Evolutionary conservation across 1,140 invertebrate species (phyloP).

Genomic region (Caenorhabditis brenneri): DNA sequence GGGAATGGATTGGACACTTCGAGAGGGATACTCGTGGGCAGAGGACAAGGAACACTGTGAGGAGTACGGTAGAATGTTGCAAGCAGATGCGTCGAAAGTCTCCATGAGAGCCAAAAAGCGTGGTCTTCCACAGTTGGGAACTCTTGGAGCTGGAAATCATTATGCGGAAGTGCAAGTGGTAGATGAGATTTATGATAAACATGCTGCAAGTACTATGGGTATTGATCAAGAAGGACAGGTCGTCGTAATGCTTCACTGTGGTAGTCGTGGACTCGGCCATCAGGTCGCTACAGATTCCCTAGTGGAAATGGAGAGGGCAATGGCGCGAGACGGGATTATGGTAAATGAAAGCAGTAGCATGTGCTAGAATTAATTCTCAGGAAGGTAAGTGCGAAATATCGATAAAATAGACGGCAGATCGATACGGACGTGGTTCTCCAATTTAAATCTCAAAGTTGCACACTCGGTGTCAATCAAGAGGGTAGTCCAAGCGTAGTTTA

Average conservation of each 20-base stretch:
- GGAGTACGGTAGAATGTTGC: slow-evolving; percentile 98
- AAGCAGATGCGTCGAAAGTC: slow-evolving; percentile 96
- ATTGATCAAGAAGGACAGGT: slow-evolving; percentile 81
- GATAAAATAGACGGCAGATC: too few relatives aligned
- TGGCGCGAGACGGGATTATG: slow-evolving; percentile 97
- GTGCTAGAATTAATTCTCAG: too few relatives aligned
- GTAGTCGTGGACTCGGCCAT: slow-evolving; percentile 96
- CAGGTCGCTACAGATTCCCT: slow-evolving; percentile 92
- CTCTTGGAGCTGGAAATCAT: slow-evolving; percentile 97
- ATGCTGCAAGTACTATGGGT: slow-evolving; percentile 96
- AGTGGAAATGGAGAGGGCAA: slow-evolving; percentile 98
- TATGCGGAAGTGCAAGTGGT: slow-evolving; percentile 98
- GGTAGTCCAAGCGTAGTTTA: too few relatives aligned
- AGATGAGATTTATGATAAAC: slow-evolving; percentile 97
- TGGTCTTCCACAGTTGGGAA: slow-evolving; percentile 96
- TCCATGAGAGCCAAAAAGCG: slow-evolving; percentile 91
- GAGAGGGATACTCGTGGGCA: slow-evolving; percentile 98
- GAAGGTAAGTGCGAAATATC: too few relatives aligned
- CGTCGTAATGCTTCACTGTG: slow-evolving; percentile 99
- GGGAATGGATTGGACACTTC: slow-evolving; percentile 99
- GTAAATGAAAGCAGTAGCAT: too few relatives aligned
- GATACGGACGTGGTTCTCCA: too few relatives aligned
- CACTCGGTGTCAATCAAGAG: too few relatives aligned
- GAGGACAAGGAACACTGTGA: slow-evolving; percentile 99
- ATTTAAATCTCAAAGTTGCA: too few relatives aligned